phyloP scores from a whole-genome alignment of 1,140 invertebrate genomes.

The Dolichoris vasculosae region DNA sequence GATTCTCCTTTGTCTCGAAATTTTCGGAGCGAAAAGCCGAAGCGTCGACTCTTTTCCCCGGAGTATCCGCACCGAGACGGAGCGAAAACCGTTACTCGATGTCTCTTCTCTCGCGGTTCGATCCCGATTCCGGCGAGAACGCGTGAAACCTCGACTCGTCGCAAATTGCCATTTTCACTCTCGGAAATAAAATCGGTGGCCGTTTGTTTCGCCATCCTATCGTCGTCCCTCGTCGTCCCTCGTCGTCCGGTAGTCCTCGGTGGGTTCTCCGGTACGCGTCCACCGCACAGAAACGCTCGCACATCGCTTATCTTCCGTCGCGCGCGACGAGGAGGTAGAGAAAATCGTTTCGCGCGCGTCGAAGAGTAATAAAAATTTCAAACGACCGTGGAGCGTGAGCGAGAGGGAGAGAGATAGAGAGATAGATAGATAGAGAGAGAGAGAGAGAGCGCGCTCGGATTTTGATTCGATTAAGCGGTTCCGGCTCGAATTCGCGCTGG shows the following conservation, averaged over 20 bases:
- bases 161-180: not conserved
- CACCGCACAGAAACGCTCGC: too few relatives aligned
- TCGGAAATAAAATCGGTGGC: not conserved
- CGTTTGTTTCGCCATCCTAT: not conserved
- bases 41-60: not conserved
- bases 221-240: not conserved
- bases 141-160: not conserved
- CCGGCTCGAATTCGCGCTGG: slow-evolving; percentile 26
- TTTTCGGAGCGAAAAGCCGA: not conserved
- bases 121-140: not conserved
- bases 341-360: not conserved
- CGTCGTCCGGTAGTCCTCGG: not conserved
- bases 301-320: not conserved
- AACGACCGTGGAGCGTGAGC: not conserved
- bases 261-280: too few relatives aligned
- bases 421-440: not conserved
- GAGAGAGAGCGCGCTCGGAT: not conserved
- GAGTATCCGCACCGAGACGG: not conserved
- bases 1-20: not conserved
- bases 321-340: not conserved
- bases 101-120: not conserved
- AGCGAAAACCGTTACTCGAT: not conserved
- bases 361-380: slow-evolving; percentile 30
- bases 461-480: slow-evolving; percentile 46
- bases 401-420: not conserved